A percentile compares a stretch with the other conserved stretches of the same genome.
These are phyloP conservation scores for Melanostigma gelatinosum DNA, from an alignment of 2,113 vertebrate species.

Conservation along the genomic window DNA sequence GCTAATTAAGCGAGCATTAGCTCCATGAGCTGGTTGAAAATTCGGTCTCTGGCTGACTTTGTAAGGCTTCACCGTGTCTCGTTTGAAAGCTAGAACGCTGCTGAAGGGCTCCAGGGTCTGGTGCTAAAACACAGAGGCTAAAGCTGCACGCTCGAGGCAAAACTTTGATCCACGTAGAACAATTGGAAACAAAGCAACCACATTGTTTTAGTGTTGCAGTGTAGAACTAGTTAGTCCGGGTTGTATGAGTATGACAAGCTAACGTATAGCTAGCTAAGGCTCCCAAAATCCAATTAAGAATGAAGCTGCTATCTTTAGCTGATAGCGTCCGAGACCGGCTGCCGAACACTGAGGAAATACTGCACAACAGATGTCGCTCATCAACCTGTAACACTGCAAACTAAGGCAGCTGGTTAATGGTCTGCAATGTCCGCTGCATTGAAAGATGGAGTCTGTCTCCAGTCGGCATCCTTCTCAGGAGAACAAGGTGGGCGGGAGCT, in stretches of 20 bases:
- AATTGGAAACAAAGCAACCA: background rate
- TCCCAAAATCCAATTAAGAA: background rate
- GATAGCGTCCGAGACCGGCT: background rate
- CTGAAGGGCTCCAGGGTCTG: background rate
- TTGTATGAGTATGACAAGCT: background rate
- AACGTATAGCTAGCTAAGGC: background rate
- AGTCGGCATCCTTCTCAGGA: conserved; percentile 15
- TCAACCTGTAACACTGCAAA: background rate
- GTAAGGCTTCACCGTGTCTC: background rate
- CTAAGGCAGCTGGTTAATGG: background rate
- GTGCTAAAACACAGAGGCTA: background rate
- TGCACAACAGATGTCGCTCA: background rate
- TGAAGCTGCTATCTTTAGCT: background rate
- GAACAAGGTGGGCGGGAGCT: conserved; percentile 9
- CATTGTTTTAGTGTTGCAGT: background rate
- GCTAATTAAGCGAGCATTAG: too few species aligned
- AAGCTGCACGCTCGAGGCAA: background rate
- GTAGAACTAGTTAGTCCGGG: background rate
- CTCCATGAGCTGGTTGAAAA: background rate
- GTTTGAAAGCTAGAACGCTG: background rate
- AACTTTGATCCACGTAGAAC: background rate
- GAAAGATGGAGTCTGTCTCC: background rate
- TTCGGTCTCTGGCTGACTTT: background rate
- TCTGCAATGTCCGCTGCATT: conserved; percentile 9
- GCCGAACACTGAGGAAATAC: background rate